Base-by-base conservation (phyloP, 1,140 invertebrate genomes). In the Aleiodes sp. region DNA sequence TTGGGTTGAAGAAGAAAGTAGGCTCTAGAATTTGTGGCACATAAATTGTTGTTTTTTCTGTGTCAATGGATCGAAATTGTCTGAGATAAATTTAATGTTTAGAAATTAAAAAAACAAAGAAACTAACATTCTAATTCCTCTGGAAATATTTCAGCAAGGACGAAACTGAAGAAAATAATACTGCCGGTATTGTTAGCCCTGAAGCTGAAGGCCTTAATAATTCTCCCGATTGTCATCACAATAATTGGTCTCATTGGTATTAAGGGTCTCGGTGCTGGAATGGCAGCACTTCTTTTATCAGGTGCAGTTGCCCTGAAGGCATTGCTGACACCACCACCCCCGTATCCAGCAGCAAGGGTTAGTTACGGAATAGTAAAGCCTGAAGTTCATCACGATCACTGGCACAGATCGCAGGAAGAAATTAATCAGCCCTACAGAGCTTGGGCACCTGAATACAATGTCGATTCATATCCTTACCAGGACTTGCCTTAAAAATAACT, bases 171-270 rank as follows among this genome's bases (percentile, higher is more conserved):
- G 80, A 88, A 86, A 75, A 82, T 91, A 65, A 73, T 92, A 7
- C 65, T 92, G 10, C 91, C 91, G 19, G 73, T 92, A 7, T 77
- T 92, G 2, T 75, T 92, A 64, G 84, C 87, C 19, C 76, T 92
- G 70, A 90, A 91, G 76, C 73, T 92, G 71, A 92, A 92, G 79
- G 87, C 88, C 21, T 81, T 88, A 21, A 87, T 92, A 8, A 79
- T 91, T 29, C 73, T 92, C 35, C 90, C 91, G n/a, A 86, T 91
- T 12, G 70, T 91, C 24, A 85, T 92, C 31, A 89, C 89, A 6
- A 70, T 88, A 31, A 87, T 92, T 57, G 88, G 88, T 14, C 78
- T 91, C 31, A 85, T 92, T 41, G 88, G 90, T 0, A 87, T 92
- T 71, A 92, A 92, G 73, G 90, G 89, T 43, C 82, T 92, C 4